Conservation (phyloP, 37 sponge, comb jelly and placozoan genomes). For the Ianthella basta region DNA sequence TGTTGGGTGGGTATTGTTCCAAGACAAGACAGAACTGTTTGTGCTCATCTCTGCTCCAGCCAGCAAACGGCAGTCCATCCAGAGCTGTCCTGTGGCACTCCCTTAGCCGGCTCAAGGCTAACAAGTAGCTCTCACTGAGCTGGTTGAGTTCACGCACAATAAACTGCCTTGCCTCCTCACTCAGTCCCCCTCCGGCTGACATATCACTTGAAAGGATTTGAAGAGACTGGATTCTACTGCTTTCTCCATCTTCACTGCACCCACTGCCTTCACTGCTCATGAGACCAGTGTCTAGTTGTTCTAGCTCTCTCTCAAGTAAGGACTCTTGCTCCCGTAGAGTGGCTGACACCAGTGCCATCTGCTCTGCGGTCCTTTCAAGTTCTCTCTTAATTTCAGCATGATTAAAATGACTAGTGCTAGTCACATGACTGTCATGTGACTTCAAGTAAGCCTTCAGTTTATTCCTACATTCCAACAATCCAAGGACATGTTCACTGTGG, state of each 20-base stretch:
- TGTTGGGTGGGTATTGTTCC: slow-evolving; percentile 55
- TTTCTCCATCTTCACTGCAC: background rate
- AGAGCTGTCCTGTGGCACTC: slow-evolving; percentile 11
- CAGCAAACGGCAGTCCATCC: slow-evolving; percentile 28
- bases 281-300: background rate
- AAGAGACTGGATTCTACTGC: background rate
- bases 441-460: slow-evolving; percentile 36
- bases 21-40: slow-evolving; percentile 35
- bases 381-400: background rate
- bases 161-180: slow-evolving; percentile 8
- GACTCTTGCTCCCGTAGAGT: background rate
- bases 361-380: slow-evolving; percentile 25
- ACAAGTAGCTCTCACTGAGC: slow-evolving; percentile 32
- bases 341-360: background rate
- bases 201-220: slow-evolving; percentile 28
- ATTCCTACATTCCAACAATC: slow-evolving; percentile 11
- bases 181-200: slow-evolving; percentile 17
- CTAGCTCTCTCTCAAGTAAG: background rate
- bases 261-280: background rate
- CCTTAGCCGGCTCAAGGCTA: background rate
- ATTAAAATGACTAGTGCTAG: background rate
- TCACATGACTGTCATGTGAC: background rate
- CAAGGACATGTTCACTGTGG: slow-evolving; percentile 24
- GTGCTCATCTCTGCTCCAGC: slow-evolving; percentile 53
- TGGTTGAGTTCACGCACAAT: slow-evolving; percentile 32